phyloP scores from a whole-genome alignment of 2,113 vertebrate species.

The Saccopteryx bilineata region DNA sequence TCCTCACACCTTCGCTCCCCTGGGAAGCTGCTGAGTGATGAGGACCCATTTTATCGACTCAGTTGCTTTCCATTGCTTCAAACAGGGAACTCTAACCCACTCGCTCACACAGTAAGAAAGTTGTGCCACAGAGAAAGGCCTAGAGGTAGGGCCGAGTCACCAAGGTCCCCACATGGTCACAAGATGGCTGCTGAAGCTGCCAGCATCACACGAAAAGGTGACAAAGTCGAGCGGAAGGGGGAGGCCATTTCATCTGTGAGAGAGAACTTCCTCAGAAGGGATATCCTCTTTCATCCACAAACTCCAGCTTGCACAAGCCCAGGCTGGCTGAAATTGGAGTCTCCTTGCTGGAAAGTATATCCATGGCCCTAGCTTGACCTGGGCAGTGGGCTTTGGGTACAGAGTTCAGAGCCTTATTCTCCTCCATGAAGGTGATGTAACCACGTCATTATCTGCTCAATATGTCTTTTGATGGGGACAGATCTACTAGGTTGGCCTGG shows the following conservation, averaged over 20 bases:
- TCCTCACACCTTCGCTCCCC: neutral
- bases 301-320: neutral
- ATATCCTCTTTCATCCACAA: neutral
- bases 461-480: conserved; percentile 54
- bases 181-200: neutral
- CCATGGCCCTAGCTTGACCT: neutral
- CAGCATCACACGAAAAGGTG: rapidly evolving
- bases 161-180: neutral
- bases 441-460: conserved; percentile 65
- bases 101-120: neutral
- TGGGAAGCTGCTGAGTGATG: neutral
- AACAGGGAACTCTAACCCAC: neutral
- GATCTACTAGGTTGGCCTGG: conserved; percentile 67
- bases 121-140: neutral
- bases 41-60: neutral
- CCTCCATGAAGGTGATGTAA: neutral
- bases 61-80: neutral
- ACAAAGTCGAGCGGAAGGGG: neutral
- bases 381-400: neutral
- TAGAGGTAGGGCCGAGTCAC: neutral
- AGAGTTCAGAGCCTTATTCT: neutral
- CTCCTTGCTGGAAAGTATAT: neutral
- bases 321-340: no score
- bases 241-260: neutral
- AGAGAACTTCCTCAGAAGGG: neutral